Conservation (phyloP, 2,113 vertebrate genomes). For the Corythornis cristatus region DNA sequence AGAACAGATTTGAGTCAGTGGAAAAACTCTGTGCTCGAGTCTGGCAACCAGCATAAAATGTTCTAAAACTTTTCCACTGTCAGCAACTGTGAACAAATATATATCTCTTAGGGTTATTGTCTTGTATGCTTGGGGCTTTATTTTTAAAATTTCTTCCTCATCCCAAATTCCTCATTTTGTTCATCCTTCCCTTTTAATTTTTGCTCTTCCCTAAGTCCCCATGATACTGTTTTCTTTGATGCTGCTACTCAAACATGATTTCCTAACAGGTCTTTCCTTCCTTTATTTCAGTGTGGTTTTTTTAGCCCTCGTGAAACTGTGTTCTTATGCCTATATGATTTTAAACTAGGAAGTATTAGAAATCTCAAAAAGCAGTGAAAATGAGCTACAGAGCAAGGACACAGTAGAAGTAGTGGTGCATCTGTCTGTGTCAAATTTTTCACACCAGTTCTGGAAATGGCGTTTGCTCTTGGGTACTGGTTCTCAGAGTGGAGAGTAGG, state of each 20-base stretch:
- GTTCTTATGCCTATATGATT: background rate
- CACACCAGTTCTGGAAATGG: accelerated
- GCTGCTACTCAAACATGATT: background rate
- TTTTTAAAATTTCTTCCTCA: background rate
- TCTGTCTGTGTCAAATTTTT: background rate
- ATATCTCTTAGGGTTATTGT: background rate
- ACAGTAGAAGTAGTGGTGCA: background rate
- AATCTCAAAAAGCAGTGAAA: background rate
- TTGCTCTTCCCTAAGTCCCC: background rate
- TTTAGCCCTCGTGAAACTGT: background rate
- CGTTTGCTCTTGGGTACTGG: background rate
- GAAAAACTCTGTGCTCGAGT: background rate
- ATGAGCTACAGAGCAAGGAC: background rate
- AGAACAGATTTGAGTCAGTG: background rate
- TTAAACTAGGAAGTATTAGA: background rate
- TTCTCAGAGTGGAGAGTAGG: background rate
- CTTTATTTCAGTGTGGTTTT: background rate
- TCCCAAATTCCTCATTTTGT: background rate
- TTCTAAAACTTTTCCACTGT: background rate
- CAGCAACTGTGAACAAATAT: background rate
- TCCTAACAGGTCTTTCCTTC: background rate
- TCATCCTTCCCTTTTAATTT: background rate
- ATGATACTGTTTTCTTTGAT: background rate
- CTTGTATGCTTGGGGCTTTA: background rate
- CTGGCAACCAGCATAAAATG: background rate